Evolutionary conservation across 1,140 invertebrate genomes (phyloP), one percentile per base, ranked within the genome.

Genomic region (Monochamus saltuarius): DNA sequence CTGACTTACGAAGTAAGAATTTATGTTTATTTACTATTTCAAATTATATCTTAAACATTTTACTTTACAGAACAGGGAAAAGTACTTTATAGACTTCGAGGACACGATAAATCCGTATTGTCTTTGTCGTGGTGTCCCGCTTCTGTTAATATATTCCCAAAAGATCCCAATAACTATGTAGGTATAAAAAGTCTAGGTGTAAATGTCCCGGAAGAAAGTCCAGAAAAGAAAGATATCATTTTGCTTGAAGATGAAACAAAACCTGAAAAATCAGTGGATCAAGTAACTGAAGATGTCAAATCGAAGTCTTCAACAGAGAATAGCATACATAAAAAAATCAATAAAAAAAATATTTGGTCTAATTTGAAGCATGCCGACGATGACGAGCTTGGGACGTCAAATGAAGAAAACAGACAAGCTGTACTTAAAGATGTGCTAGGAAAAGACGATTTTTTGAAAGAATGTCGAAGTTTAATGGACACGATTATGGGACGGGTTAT

Each of bases 51-150:
- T 11, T 52, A 10, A 14, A 62, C 49, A 67, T 62, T 66, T 64
- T 56, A 52, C 66, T 75, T 68, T 56, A n/a, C 62, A 84, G 83
- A 79, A 52, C 72, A 75, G 61, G 85, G 85, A 4, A 77, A 74
- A 58, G 66, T 89, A 43, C 57, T 86, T 14, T 86, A 87, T 56
- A 86, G 85, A 78, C 73, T 90, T 4, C 80, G 86, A 68, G 84
- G 84, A 7, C 89, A 91, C 72, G 84, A 90, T 75, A 80, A 82
- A n/a, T 85, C 88, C 66, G 81, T 91, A 42, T 73, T 84, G 7
- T 86, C 83, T 62, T 62, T 92, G 19, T 83, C 84, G 34, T 92
- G 89, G 89, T 91, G 89, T 78, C 89, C 89, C 10, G 73, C 77
- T 16, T 73, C 81, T 36, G 62, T 75, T 34, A 84, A 83, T 75